Percentiles rank a stretch among this genome's conserved stretches.
Evolutionary conservation across 2,113 vertebrate genomes (phyloP).

Genomic region (Fregetta grallaria): DNA sequence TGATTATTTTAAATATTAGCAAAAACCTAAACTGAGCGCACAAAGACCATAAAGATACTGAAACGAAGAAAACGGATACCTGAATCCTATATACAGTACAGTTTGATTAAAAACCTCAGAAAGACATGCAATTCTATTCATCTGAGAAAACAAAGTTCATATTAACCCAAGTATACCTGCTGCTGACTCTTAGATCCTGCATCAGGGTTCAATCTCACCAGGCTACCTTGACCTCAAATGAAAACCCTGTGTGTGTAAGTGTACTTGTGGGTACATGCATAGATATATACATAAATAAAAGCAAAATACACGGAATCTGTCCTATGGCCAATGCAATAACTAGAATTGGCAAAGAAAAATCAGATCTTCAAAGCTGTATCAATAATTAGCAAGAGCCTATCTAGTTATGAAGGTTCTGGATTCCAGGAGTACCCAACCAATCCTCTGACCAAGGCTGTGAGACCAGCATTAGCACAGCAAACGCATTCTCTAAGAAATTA

Average conservation of each 20-base stretch:
- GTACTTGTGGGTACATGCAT: background rate
- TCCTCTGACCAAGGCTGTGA: background rate
- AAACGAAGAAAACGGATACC: background rate
- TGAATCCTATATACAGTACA: background rate
- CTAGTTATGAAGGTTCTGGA: background rate
- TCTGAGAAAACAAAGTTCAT: background rate
- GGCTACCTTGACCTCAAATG: background rate
- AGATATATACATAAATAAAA: background rate
- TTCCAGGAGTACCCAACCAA: background rate
- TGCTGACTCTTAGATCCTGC: background rate
- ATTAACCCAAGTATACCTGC: background rate
- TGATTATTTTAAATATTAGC: background rate
- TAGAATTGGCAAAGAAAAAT: background rate
- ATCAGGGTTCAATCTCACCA: background rate
- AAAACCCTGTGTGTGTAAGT: background rate
- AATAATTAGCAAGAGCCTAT: background rate
- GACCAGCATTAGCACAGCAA: background rate
- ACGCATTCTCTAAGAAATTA: background rate
- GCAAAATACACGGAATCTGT: background rate
- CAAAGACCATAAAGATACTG: background rate
- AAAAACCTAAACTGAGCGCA: background rate
- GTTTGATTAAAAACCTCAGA: background rate
- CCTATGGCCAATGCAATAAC: background rate
- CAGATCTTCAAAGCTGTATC: background rate
- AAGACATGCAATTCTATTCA: background rate